phyloP scores from a whole-genome alignment of 2,797 vertebrate species.

The Taeniopygia guttata region DNA sequence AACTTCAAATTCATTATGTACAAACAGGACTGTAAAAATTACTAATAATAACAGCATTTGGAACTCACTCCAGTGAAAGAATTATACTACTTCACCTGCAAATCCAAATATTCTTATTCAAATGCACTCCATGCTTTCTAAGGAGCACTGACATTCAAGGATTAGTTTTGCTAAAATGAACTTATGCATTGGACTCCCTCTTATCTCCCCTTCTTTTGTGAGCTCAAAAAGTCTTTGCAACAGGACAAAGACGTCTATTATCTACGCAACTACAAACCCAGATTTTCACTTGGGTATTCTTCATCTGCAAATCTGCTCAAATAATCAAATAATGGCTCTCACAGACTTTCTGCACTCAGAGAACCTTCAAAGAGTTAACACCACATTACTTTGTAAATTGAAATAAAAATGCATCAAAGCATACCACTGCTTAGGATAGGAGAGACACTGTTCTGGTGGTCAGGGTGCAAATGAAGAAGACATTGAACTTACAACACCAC shows the following conservation, averaged over 20 bases:
- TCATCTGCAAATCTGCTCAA: neutral
- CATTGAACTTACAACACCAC: rapidly evolving
- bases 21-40: neutral
- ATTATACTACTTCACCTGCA: neutral
- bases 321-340: neutral
- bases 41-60: neutral
- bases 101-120: neutral
- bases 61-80: neutral
- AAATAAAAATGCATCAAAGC: neutral
- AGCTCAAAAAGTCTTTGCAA: neutral
- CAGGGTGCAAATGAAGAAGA: neutral
- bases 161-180: neutral
- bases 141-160: neutral
- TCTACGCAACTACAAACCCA: neutral
- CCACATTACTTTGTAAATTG: neutral
- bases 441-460: neutral
- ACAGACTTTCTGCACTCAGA: rapidly evolving
- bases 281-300: neutral
- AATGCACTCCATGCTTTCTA: neutral
- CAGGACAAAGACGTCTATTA: neutral
- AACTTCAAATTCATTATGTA: neutral
- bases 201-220: neutral
- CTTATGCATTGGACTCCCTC: neutral
- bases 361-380: neutral
- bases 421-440: neutral